phyloP scores from a whole-genome alignment of 2,888 invertebrate species.

The Caenorhabditis zanzibari region DNA sequence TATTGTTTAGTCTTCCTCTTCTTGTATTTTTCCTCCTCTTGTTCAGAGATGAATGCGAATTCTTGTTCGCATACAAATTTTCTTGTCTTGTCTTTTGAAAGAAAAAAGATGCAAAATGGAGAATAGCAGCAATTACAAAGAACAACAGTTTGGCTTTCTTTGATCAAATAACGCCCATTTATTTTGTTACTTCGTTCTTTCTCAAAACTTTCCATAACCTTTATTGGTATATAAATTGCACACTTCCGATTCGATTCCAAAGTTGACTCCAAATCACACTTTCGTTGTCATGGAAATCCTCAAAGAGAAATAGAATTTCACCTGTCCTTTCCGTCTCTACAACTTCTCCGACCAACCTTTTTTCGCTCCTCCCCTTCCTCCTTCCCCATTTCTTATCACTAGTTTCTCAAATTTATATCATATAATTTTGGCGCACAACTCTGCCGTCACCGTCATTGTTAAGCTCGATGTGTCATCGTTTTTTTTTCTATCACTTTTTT shows the following conservation, averaged over 20 bases:
- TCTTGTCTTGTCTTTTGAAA: constrained; percentile 40
- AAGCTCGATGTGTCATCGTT: constrained; percentile 36
- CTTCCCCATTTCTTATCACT: constrained; percentile 37
- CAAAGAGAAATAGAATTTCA: constrained; percentile 1
- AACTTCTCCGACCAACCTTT: constrained; percentile 16
- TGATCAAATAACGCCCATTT: constrained; percentile 12
- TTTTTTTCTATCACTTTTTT: not conserved
- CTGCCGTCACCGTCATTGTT: constrained; percentile 23
- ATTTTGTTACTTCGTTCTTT: not conserved
- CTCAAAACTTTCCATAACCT: not conserved
- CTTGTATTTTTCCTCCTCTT: constrained; percentile 13
- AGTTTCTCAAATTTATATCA: constrained; percentile 48
- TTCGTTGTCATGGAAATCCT: constrained; percentile 21
- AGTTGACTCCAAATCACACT: not conserved
- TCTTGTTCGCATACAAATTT: constrained; percentile 38
- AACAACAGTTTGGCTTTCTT: constrained; percentile 17
- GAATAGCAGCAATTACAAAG: constrained; percentile 32
- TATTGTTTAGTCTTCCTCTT: constrained; percentile 42
- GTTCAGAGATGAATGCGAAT: constrained; percentile 10
- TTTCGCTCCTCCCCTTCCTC: constrained; percentile 22
- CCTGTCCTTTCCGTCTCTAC: constrained; percentile 17
- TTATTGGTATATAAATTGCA: not conserved
- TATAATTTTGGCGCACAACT: constrained; percentile 54
- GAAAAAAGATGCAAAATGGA: constrained; percentile 30
- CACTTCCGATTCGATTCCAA: constrained; percentile 3